phyloP scores from a whole-genome alignment of 2,113 vertebrate species.

The Eulemur macaco region DNA sequence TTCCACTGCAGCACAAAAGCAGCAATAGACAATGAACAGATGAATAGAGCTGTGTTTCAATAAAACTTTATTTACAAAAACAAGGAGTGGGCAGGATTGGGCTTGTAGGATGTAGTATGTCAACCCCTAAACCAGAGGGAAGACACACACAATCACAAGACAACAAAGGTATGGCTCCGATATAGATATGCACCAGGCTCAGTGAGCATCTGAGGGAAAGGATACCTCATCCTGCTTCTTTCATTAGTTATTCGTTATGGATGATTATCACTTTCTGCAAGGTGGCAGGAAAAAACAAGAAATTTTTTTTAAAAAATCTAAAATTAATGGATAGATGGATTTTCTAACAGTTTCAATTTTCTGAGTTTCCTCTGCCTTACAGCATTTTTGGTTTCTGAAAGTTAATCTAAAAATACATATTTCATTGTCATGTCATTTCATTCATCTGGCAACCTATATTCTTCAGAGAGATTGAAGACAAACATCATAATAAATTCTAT shows the following conservation, averaged over 20 bases:
- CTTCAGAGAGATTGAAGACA: constrained; percentile 7
- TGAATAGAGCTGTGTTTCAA: not conserved
- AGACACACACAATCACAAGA: not conserved
- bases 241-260: not conserved
- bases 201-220: not conserved
- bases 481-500: not conserved
- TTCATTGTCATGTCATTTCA: constrained; percentile 2
- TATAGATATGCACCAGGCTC: not conserved
- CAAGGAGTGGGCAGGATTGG: not conserved
- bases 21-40: not conserved
- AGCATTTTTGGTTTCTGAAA: constrained; percentile 22
- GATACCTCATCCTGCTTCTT: not conserved
- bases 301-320: constrained; percentile 2
- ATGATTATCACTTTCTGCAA: not conserved
- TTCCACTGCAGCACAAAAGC: not conserved
- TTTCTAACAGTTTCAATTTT: not conserved
- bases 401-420: not conserved
- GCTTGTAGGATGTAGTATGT: not conserved
- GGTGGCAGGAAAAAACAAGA: not conserved
- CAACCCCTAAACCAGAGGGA: not conserved
- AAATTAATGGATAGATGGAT: not conserved
- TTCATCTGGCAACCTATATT: not conserved
- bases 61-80: not conserved
- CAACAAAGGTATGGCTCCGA: not conserved
- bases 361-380: not conserved